Conservation (phyloP, 1,140 invertebrate species). For the Grapholita molesta region DNA sequence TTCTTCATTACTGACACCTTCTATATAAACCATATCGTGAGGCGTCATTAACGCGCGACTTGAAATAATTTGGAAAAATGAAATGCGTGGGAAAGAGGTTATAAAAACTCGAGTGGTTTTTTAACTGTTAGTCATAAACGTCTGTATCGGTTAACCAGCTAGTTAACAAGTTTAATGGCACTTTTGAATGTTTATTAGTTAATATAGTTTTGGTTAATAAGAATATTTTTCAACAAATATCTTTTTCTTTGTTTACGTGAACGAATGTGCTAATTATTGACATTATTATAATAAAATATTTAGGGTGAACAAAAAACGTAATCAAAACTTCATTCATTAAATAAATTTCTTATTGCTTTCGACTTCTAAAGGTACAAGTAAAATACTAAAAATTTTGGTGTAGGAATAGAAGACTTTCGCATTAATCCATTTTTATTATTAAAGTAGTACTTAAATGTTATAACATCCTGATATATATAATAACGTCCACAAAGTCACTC, state of each 20-base stretch:
- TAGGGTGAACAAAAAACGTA: too few relatives aligned
- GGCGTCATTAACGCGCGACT: not conserved
- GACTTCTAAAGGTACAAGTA: too few relatives aligned
- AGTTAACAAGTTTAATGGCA: slow-evolving; percentile 8
- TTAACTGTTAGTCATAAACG: slow-evolving; percentile 2
- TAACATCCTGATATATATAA: not conserved
- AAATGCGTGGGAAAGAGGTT: slow-evolving; percentile 12
- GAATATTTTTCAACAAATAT: not conserved
- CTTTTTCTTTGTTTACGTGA: not conserved
- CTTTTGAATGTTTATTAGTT: not conserved
- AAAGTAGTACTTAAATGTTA: too few relatives aligned
- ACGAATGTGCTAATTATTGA: not conserved
- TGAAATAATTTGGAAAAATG: not conserved
- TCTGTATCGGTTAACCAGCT: slow-evolving; percentile 4
- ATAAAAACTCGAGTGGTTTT: slow-evolving; percentile 7
- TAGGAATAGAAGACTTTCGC: too few relatives aligned
- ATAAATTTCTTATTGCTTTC: too few relatives aligned
- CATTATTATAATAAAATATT: too few relatives aligned
- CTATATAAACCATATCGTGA: not conserved
- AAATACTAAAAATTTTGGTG: too few relatives aligned
- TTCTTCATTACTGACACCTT: not conserved
- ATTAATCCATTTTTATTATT: too few relatives aligned
- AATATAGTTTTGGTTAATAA: not conserved
- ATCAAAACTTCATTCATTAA: too few relatives aligned
- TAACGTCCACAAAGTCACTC: not conserved